Conservation (phyloP, 2,113 vertebrate species). For the Corythoichthys haematopterus region DNA sequence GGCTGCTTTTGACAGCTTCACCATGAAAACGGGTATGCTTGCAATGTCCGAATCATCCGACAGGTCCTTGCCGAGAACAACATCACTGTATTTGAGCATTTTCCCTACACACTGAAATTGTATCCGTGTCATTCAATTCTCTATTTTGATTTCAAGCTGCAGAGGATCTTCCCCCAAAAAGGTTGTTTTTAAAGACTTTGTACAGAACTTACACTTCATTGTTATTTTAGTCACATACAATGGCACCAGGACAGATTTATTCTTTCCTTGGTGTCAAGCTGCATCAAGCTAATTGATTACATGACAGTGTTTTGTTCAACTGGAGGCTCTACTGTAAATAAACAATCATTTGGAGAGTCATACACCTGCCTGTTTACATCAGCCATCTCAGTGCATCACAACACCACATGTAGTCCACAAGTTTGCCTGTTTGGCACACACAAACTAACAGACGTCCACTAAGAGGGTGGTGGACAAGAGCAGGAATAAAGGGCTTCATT, state of each 20-base stretch:
- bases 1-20: not conserved
- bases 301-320: not conserved
- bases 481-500: conserved; percentile 64
- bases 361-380: conserved; percentile 66
- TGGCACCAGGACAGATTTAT: too few relatives aligned
- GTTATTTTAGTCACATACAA: too few relatives aligned
- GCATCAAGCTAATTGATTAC: too few relatives aligned
- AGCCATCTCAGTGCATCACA: conserved; percentile 56
- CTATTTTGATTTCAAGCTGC: not conserved
- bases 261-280: too few relatives aligned
- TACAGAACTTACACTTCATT: too few relatives aligned
- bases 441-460: conserved; percentile 19
- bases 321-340: not conserved
- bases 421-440: conserved; percentile 55
- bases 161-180: not conserved
- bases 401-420: conserved; percentile 58
- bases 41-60: not conserved
- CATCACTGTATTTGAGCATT: not conserved
- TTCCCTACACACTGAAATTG: not conserved
- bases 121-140: not conserved
- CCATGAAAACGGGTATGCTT: not conserved
- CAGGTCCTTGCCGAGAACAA: not conserved
- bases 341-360: conserved; percentile 43
- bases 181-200: not conserved
- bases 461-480: conserved; percentile 25